Base-by-base conservation (phyloP, 2,113 vertebrate genomes). In the Toxotes chatareus region DNA sequence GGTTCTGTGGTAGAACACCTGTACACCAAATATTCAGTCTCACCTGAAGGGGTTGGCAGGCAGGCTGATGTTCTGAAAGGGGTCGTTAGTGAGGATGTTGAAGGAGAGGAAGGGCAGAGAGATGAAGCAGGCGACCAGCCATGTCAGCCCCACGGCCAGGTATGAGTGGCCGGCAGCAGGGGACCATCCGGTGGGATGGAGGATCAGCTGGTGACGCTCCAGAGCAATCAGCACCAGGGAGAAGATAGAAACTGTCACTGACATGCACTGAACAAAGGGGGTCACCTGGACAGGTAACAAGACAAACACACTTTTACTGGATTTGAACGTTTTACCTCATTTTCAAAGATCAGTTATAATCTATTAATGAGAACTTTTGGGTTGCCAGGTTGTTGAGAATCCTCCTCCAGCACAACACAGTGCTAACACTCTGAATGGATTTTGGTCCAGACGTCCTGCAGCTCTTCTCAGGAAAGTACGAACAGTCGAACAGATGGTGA, bases 141-240 rank as follows among this genome's bases (percentile, higher is more conserved):
- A 96, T 7, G 93, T 95, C 21, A 95, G 47, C 2, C 86, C 92
- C 0, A 95, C 94, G 0, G 95, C 95, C 76, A 95, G 76, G 70
- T 96, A 95, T 40, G 94, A 95, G 71, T 96, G 95, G 4, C 91
- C 89, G 0, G 94, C 88, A 0, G 85, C 92, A 0, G 95, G 95
- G 19, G 93, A 94, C 95, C 95, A 95, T 27, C 95, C 95, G 0
- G 95, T 96, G 14, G 95, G 95, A 57, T 95, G 89, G 56, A 95
- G 91, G 83, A 96, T 95, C 51, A 96, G 92, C 84, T 95, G 95
- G 84, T 96, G 94, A 1, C 95, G 91, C 89, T 95, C 95, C 89
- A 96, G 87, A 44, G 95, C 94, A 17, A 96, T 95, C 70, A 95
- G 92, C 72, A 95, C 94, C 75, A 96, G 63, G 1, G 95, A 96